phyloP scores from a whole-genome alignment of 1,140 invertebrate species.

The Drosophila bocki region DNA sequence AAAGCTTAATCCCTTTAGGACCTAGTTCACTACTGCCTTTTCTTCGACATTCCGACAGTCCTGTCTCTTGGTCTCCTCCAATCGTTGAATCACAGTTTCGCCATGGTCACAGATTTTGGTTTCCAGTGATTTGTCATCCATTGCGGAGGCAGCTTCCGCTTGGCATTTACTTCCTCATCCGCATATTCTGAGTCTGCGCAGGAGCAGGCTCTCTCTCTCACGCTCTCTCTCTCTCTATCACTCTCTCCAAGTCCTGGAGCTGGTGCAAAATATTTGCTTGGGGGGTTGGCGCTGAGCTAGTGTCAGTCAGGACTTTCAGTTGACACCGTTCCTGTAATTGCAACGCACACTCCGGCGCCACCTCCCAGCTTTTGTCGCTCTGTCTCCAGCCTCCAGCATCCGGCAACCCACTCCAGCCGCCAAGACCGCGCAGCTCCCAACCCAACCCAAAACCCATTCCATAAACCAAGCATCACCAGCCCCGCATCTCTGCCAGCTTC shows the following conservation, averaged over 20 bases:
- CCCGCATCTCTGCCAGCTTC: conserved; percentile 35
- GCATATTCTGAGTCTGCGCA: conserved; percentile 59
- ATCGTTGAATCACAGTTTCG: conserved; percentile 20
- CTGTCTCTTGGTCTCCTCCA: conserved; percentile 1
- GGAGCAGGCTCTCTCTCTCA: neutral
- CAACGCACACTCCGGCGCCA: conserved; percentile 60
- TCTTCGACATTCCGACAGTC: neutral
- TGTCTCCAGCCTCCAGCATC: conserved; percentile 17
- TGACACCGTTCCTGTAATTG: conserved; percentile 78
- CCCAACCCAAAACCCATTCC: conserved; percentile 6
- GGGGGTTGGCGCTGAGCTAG: conserved; percentile 70
- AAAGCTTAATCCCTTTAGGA: neutral
- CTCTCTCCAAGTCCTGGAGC: conserved; percentile 25
- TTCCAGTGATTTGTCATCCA: conserved; percentile 39
- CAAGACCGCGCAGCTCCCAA: conserved; percentile 55
- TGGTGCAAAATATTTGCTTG: conserved; percentile 51
- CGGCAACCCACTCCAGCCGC: conserved; percentile 21
- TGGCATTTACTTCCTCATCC: conserved; percentile 33
- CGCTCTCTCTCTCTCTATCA: neutral
- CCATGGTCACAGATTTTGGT: conserved; percentile 22
- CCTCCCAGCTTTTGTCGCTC: conserved; percentile 45
- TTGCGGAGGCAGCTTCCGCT: conserved; percentile 41
- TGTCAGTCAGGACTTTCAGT: conserved; percentile 71
- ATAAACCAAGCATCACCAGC: conserved; percentile 24
- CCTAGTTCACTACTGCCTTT: neutral